Conservation (phyloP, 1,140 invertebrate species). For the Musca vetustissima region DNA sequence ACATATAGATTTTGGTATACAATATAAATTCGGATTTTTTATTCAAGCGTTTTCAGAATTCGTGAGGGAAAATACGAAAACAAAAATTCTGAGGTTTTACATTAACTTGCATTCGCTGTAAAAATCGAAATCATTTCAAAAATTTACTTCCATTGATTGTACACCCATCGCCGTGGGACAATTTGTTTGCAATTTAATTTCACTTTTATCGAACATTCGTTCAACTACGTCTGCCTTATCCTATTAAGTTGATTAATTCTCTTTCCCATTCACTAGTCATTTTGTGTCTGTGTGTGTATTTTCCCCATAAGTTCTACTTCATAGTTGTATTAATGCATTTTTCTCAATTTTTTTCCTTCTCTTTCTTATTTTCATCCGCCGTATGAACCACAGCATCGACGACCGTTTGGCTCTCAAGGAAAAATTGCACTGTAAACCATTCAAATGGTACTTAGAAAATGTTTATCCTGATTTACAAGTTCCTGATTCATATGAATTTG, state of each 20-base stretch:
- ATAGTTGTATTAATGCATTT: background rate
- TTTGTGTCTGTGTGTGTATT: slow-evolving; percentile 8
- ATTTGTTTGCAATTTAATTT: too few relatives aligned
- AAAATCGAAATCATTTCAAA: too few relatives aligned
- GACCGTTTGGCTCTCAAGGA: slow-evolving; percentile 81
- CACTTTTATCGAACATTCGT: too few relatives aligned
- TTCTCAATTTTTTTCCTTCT: background rate
- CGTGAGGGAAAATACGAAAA: too few relatives aligned
- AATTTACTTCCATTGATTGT: too few relatives aligned
- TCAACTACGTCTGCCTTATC: too few relatives aligned
- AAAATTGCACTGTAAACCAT: slow-evolving; percentile 87
- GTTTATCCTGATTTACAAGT: slow-evolving; percentile 92
- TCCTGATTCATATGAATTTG: slow-evolving; percentile 62
- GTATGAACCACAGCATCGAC: slow-evolving; percentile 68
- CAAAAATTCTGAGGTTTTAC: too few relatives aligned
- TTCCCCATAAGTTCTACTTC: background rate
- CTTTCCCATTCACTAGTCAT: background rate
- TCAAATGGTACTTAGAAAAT: slow-evolving; percentile 96
- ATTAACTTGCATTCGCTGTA: too few relatives aligned
- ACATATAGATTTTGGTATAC: too few relatives aligned
- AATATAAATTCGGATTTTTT: too few relatives aligned
- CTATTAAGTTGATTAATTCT: background rate
- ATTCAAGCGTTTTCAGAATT: too few relatives aligned
- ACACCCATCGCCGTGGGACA: too few relatives aligned
- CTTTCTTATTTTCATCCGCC: background rate